Evolutionary conservation across 2,888 invertebrate genomes (phyloP), one percentile per base, ranked within the genome.

Genomic region (Flexamia atlantica): DNA sequence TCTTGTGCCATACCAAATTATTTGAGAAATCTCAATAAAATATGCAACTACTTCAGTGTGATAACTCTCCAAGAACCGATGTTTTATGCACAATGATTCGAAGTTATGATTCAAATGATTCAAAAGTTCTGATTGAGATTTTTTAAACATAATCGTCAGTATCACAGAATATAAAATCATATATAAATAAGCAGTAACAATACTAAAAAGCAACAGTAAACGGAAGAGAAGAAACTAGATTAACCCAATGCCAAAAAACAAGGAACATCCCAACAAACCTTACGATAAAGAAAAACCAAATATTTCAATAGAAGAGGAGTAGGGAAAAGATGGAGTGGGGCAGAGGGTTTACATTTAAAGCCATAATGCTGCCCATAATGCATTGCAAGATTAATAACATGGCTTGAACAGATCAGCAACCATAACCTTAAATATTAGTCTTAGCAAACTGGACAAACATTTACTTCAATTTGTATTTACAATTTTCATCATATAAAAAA

Each of bases 371-470:
- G 53, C 79, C 79, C 79, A 79, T 57, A 79, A 79, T 79, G 79
- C 79, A 79, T 79, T 79, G 79, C 79, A 79, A 79, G 30, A 79
- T 79, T 53, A 79, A 79, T 53, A 79, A 79, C 79, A 79, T 79
- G 17, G 57, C 57, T 79, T 30, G 53, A 20, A 79, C 53, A 53
- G 2, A 14, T 76, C 57, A 57, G 79, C 79, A 79, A 50, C 79
- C 79, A 79, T 57, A 79, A 79, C 79, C 79, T 79, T 57, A 53
- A 9, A 57, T 53, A 79, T 79, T 79, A 79, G 79, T 76, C 70
- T 46, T 76, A 36, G 79, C 79, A 57, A 57, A 79, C 79, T 79
- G 57, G 57, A 79, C 79, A 79, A 79, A 79, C 79, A 76, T 76
- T 10, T 46, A 76, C 36, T 46, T 46, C 20, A 46, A 46, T 76